These are phyloP conservation scores for Plectropomus leopardus DNA, from an alignment of 2,113 vertebrate species.

Conservation along the genomic window DNA sequence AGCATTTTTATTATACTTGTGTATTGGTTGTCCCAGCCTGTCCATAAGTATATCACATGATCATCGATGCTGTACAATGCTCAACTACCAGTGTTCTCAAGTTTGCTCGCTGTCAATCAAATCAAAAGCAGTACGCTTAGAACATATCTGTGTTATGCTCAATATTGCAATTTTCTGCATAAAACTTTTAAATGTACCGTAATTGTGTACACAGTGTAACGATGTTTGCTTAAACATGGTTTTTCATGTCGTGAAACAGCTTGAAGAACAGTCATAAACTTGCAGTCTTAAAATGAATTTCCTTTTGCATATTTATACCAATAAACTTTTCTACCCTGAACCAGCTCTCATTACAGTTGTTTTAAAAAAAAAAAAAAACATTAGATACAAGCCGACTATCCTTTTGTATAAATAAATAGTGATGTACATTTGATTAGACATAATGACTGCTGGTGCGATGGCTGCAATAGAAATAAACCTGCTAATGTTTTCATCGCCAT, in stretches of 20 bases:
- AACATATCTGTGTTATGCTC: constrained; percentile 70
- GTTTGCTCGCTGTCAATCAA: constrained; percentile 82
- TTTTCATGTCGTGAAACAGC: constrained; percentile 64
- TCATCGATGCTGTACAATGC: constrained; percentile 70
- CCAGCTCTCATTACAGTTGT: neutral
- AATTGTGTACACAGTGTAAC: constrained; percentile 68
- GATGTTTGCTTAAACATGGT: constrained; percentile 71
- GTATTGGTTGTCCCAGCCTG: constrained; percentile 49
- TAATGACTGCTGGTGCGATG: too few species aligned
- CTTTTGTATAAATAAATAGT: too few species aligned
- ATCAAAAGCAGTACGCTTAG: constrained; percentile 80
- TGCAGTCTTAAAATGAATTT: constrained; percentile 78
- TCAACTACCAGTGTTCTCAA: constrained; percentile 75
- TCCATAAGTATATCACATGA: constrained; percentile 32
- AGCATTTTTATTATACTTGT: constrained; percentile 66
- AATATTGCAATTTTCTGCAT: constrained; percentile 59
- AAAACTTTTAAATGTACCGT: constrained; percentile 61
- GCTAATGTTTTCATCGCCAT: too few species aligned
- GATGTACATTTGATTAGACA: neutral
- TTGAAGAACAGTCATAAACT: constrained; percentile 66
- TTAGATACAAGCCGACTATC: neutral
- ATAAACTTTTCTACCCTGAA: constrained; percentile 81
- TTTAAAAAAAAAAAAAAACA: neutral
- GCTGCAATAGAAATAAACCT: too few species aligned
- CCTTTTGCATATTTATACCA: constrained; percentile 82